A percentile compares a stretch with the other conserved stretches of the same genome.
These are phyloP conservation scores for Ochotona princeps DNA, from an alignment of 2,113 vertebrate species.

Conservation along the genomic window DNA sequence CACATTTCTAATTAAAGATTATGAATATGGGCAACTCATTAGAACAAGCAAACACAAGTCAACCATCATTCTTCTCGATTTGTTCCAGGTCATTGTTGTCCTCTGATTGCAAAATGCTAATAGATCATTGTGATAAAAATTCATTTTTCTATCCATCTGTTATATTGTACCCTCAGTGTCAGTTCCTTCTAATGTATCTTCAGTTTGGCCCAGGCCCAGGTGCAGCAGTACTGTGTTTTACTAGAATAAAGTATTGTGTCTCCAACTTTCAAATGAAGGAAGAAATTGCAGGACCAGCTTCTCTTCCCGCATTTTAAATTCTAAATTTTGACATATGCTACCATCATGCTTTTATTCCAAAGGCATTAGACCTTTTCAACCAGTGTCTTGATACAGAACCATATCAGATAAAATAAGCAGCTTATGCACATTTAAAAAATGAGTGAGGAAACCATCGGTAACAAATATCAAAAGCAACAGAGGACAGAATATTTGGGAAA, in stretches of 20 bases:
- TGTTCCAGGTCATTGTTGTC: conserved; percentile 84
- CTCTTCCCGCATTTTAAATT: conserved; percentile 56
- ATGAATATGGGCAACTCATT: conserved; percentile 78
- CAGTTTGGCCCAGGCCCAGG: conserved; percentile 38
- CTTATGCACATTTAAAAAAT: conserved; percentile 58
- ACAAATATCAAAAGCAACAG: conserved; percentile 65
- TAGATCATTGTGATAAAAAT: conserved; percentile 79
- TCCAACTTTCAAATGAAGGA: conserved; percentile 59
- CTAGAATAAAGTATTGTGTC: conserved; percentile 72
- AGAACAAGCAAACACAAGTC: conserved; percentile 77
- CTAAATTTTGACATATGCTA: conserved; percentile 76
- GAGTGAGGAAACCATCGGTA: conserved; percentile 27
- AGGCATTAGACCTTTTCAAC: conserved; percentile 61
- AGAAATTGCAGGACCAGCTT: conserved; percentile 56
- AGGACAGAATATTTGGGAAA: conserved; percentile 66
- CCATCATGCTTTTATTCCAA: conserved; percentile 74
- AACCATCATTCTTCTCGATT: conserved; percentile 83
- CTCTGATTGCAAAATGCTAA: conserved; percentile 75
- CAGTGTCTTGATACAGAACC: conserved; percentile 70
- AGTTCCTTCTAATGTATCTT: conserved; percentile 73
- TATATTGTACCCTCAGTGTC: conserved; percentile 76
- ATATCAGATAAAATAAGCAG: conserved; percentile 70
- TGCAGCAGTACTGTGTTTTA: conserved; percentile 64
- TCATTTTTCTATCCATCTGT: conserved; percentile 79
- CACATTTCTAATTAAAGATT: conserved; percentile 82